Evolutionary conservation across 2,797 vertebrate species (phyloP), one percentile per base, ranked within the genome.

Genomic region (Corythornis leucogaster): DNA sequence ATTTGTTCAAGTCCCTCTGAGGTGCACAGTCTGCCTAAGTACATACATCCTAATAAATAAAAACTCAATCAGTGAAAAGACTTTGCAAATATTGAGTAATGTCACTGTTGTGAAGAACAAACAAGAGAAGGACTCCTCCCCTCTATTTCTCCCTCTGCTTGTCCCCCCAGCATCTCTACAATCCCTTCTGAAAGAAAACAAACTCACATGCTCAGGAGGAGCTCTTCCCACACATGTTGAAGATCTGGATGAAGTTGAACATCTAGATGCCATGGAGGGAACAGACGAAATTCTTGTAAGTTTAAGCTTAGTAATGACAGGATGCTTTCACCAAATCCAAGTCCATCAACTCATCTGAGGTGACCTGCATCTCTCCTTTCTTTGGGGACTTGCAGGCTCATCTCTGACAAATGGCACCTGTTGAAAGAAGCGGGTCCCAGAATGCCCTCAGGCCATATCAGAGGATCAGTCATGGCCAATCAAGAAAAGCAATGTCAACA

Each of bases 31-130:
- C 69, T 93, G 55, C 15, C 42, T 64, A 69, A 85, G 69, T 81
- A 82, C 50, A 81, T 35, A 40, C 30, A 85, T 87, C 35, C 80
- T 64, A 69, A 95, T 75, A 92, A 93, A 94, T 84, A 90, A 87
- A 82, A 82, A 51, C 57, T 83, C 68, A 61, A 48, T 55, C 71
- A 62, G 31, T 50, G 40, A 76, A 62, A 78, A 78, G 50, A 50
- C 53, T 2, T 20, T 80, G 46, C 38, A 96, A 80, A 91, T 64
- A 85, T 25, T 89, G 63, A 89, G 19, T 53, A 57, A 76, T 46
- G 40, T 9, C 66, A 19, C 54, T 53, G 4, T 38, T 43, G 28
- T 28, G 45, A 38, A 55, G 48, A 61, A 64, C 46, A 89, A 90
- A 91, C 33, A 58, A 30, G 64, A 80, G 38, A 82, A 53, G 28